Conservation (phyloP, 1,140 invertebrate genomes). For the Drosophila lini region DNA sequence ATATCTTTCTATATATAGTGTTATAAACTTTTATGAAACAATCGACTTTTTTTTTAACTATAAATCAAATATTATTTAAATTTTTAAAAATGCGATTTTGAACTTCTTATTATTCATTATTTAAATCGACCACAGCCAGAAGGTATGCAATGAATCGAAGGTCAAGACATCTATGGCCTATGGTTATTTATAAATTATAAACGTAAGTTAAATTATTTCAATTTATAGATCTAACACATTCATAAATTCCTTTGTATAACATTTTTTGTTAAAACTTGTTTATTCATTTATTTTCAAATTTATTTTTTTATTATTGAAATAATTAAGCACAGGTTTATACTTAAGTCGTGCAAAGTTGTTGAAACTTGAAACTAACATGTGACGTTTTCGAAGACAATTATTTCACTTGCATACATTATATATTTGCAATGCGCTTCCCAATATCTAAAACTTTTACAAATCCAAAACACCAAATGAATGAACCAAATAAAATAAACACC, state of each 20-base stretch:
- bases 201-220: background rate
- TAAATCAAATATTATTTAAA: background rate
- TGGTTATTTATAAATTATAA: background rate
- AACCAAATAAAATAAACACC: background rate
- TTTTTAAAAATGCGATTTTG: no score
- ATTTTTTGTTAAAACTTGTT: background rate
- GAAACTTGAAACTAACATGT: background rate
- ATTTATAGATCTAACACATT: background rate
- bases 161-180: background rate
- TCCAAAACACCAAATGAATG: background rate
- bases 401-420: background rate
- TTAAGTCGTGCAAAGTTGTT: background rate
- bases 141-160: background rate
- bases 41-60: no score
- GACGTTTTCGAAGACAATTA: background rate
- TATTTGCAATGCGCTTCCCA: background rate
- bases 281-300: background rate
- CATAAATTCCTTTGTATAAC: background rate
- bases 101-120: background rate
- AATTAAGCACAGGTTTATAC: background rate
- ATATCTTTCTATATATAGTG: no score
- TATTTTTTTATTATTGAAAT: background rate
- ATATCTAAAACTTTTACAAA: background rate
- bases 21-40: no score
- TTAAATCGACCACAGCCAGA: background rate